These are phyloP conservation scores for Gadus chalcogrammus DNA, from an alignment of 2,113 vertebrate species.

Conservation along the genomic window DNA sequence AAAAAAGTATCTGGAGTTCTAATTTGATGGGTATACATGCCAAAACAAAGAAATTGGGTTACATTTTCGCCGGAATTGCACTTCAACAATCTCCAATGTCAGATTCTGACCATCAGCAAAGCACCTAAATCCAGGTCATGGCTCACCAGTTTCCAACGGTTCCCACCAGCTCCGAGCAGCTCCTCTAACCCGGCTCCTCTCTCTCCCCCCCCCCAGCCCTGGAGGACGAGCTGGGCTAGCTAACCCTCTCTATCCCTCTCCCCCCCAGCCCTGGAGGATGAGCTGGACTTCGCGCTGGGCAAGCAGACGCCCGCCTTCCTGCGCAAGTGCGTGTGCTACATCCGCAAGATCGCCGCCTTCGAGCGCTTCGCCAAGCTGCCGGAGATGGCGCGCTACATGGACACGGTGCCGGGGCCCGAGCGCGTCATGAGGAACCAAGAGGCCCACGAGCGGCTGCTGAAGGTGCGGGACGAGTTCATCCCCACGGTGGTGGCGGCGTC, in stretches of 20 bases:
- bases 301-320: constrained; percentile 97
- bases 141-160: too few species aligned
- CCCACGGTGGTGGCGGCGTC: constrained; percentile 91
- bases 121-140: too few species aligned
- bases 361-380: constrained; percentile 93
- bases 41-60: too few species aligned
- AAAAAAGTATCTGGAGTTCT: too few species aligned
- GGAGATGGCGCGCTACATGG: constrained; percentile 95
- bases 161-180: too few species aligned
- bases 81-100: too few species aligned
- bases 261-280: constrained; percentile 89
- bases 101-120: too few species aligned
- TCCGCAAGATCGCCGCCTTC: constrained; percentile 96
- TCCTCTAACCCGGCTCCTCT: neutral
- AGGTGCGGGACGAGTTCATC: constrained; percentile 97
- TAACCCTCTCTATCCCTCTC: neutral
- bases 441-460: constrained; percentile 88
- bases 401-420: constrained; percentile 78
- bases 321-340: constrained; percentile 98
- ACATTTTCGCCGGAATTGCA: too few species aligned
- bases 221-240: too few species aligned
- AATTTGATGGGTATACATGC: too few species aligned
- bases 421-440: constrained; percentile 88
- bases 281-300: constrained; percentile 95
- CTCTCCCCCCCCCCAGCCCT: constrained; percentile 19